A percentile compares a stretch with the other conserved stretches of the same genome.
phyloP scores from a whole-genome alignment of 2,113 vertebrate species.

The Brachypteracias leptosomus region DNA sequence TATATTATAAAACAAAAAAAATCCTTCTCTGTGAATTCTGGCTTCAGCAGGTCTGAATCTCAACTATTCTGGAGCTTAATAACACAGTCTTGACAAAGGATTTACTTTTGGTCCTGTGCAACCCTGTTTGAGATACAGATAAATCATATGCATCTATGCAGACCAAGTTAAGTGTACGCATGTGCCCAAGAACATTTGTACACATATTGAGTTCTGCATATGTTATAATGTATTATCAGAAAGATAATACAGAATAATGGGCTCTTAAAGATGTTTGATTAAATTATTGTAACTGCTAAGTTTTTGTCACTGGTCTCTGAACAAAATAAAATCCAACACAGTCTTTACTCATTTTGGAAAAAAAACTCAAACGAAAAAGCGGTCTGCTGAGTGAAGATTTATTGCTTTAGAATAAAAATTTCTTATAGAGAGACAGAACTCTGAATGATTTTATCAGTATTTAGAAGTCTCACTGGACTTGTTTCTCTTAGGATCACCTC shows the following conservation, averaged over 20 bases:
- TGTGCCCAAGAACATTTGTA: neutral
- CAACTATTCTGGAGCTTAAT: neutral
- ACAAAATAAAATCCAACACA: conserved; percentile 16
- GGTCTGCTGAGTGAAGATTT: conserved; percentile 34
- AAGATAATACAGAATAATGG: neutral
- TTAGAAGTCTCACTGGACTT: neutral
- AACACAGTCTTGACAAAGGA: neutral
- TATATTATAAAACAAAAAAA: neutral
- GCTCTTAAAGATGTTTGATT: conserved; percentile 3
- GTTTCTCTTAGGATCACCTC: neutral
- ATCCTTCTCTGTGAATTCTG: neutral
- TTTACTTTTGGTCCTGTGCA: neutral
- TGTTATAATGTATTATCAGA: neutral
- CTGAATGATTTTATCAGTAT: neutral
- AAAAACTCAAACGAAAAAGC: neutral
- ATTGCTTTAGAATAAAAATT: conserved; percentile 44
- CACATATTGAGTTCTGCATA: neutral
- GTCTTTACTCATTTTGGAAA: neutral
- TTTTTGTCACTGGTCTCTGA: neutral
- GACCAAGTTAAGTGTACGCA: neutral
- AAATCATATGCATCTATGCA: neutral
- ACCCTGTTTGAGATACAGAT: neutral
- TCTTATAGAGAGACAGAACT: neutral
- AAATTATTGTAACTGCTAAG: conserved; percentile 31
- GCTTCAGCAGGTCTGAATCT: neutral